These are phyloP conservation scores for Rhynchophorus ferrugineus DNA, from an alignment of 1,140 invertebrate genomes.

Conservation along the genomic window DNA sequence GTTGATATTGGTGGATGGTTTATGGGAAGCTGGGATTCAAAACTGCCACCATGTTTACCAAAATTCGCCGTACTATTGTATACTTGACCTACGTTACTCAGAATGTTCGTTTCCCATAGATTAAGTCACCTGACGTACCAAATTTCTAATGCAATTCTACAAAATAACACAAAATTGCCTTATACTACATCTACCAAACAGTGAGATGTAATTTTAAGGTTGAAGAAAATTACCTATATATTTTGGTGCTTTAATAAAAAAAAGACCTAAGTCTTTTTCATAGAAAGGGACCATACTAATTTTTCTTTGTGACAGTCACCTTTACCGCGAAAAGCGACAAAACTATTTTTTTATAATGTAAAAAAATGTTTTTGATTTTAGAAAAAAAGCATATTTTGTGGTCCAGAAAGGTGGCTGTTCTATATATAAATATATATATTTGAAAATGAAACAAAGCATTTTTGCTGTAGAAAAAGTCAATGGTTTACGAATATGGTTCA, in stretches of 20 bases:
- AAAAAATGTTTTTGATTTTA: not conserved
- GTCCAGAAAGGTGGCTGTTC: not conserved
- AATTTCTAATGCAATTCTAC: no score
- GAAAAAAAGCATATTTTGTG: not conserved
- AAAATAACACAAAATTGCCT: constrained; percentile 16
- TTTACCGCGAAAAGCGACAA: not conserved
- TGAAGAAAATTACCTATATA: constrained; percentile 8
- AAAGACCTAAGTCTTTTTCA: constrained; percentile 14
- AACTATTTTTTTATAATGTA: not conserved
- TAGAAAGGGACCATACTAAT: constrained; percentile 17
- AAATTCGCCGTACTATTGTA: no score
- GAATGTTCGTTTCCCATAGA: no score
- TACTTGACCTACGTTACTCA: no score
- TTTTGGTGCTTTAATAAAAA: constrained; percentile 23
- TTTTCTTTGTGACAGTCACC: not conserved
- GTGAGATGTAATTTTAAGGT: constrained; percentile 23
- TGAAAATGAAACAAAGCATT: not conserved
- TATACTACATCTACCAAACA: constrained; percentile 16
- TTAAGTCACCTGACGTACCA: no score
- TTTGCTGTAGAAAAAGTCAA: not conserved
- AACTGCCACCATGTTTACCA: no score
- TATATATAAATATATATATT: constrained; percentile 1
- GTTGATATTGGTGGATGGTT: no score
- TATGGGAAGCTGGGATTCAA: no score
- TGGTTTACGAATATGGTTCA: not conserved